A percentile compares a stretch with the other conserved stretches of the same genome.
phyloP scores from a whole-genome alignment of 2,888 invertebrate species.

The Campoplex nolae region DNA sequence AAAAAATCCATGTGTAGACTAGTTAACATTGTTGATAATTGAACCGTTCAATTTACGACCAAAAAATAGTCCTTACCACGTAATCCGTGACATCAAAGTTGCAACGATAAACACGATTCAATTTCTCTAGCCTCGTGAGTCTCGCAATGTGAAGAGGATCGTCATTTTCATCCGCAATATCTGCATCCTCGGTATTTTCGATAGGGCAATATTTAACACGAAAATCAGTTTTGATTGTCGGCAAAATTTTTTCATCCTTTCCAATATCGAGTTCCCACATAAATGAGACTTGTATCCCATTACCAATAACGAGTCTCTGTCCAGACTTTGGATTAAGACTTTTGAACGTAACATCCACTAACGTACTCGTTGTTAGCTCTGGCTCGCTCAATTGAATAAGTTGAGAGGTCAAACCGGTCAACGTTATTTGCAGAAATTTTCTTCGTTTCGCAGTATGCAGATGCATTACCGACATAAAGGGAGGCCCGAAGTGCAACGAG shows the following conservation, averaged over 20 bases:
- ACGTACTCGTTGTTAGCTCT: constrained; percentile 86
- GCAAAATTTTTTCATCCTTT: constrained; percentile 81
- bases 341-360: constrained; percentile 87
- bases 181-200: constrained; percentile 79
- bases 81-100: constrained; percentile 93
- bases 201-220: constrained; percentile 86
- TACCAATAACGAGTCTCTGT: constrained; percentile 89
- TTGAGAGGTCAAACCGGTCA: constrained; percentile 86
- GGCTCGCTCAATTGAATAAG: constrained; percentile 83
- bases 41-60: neutral
- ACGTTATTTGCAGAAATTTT: constrained; percentile 93
- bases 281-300: constrained; percentile 91
- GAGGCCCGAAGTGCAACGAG: constrained; percentile 92
- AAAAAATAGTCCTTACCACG: constrained; percentile 85
- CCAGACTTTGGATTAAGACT: constrained; percentile 89
- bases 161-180: constrained; percentile 78
- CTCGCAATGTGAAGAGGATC: constrained; percentile 83
- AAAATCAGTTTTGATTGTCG: constrained; percentile 88
- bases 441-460: constrained; percentile 93
- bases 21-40: too few relatives aligned
- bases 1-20: too few relatives aligned
- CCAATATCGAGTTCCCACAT: constrained; percentile 90
- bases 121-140: constrained; percentile 85
- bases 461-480: constrained; percentile 92
- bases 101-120: constrained; percentile 85